Evolutionary conservation across 2,888 invertebrate species (phyloP).

Genomic region (Junonia oenone): DNA sequence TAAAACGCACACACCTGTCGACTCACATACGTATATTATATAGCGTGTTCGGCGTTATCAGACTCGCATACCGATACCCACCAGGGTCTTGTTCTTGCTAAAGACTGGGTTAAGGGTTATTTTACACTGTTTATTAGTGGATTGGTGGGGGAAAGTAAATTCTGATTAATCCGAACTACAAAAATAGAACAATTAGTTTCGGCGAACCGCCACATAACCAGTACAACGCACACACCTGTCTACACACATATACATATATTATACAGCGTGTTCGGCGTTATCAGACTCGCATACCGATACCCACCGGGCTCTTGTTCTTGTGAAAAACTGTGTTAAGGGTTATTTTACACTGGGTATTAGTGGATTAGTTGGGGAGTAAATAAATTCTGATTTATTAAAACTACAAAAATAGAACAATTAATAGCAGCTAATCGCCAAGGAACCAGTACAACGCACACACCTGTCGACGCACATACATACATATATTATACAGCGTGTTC

Average conservation of each 20-base stretch:
- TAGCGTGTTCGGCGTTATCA: constrained; percentile 43
- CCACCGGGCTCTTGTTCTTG: constrained; percentile 27
- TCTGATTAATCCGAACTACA: too few relatives aligned
- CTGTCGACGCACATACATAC: constrained; percentile 30
- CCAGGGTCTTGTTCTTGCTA: constrained; percentile 27
- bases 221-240: constrained; percentile 18
- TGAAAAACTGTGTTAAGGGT: constrained; percentile 17
- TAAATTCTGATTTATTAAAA: too few relatives aligned
- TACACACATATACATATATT: constrained; percentile 32
- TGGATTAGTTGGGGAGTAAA: too few relatives aligned
- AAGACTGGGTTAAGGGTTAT: constrained; percentile 12
- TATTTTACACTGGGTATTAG: neutral
- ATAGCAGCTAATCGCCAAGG: neutral
- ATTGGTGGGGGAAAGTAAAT: too few relatives aligned
- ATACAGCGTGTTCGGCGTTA: constrained; percentile 41
- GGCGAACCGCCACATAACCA: neutral
- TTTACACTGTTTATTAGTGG: neutral
- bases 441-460: constrained; percentile 16
- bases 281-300: constrained; percentile 43
- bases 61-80: constrained; percentile 41
- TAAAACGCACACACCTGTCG: constrained; percentile 19
- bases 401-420: neutral
- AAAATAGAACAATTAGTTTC: neutral
- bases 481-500: too few relatives aligned
- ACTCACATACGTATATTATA: constrained; percentile 32